Base-by-base conservation (phyloP, 1,140 invertebrate species). In the Ephestia elutella region DNA sequence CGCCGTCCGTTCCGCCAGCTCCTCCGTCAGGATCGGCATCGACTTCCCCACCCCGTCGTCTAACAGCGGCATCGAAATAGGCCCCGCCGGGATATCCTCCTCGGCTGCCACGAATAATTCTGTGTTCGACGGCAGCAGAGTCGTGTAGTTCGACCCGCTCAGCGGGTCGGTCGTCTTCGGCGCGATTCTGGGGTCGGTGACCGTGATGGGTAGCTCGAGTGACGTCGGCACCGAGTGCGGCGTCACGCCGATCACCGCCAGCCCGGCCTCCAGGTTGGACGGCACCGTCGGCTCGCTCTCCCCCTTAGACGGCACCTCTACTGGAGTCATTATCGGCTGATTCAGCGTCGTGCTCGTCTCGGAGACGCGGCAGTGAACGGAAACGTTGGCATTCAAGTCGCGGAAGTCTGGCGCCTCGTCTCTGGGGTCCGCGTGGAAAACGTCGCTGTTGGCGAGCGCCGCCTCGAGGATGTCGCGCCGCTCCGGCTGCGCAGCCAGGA, bases 271-370 rank as follows among this genome's bases (percentile, higher is more conserved):
- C 44, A 86, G 78, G 63, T 76, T 92, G 70, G 73, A 84, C 68
- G 62, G 85, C 74, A 75, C 90, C 0, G 76, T 49, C 10, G 79
- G 80, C 57, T 83, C 80, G 13, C 62, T 70, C 54, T 91, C 90
- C 10, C 90, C 86, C 58, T 89, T 92, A 19, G 90, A 91, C 0
- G 94, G 94, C 5, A 93, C 90, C 76, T 95, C 94, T 10, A 94
- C 78, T 0, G 94, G 93, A 0, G 94, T 94, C 94, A 95, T 95
- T 8, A 95, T 95, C 0, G 94, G 94, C 73, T 94, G 93, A 77
- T 94, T 93, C 10, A 95, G 83, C 0, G 93, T 92, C 0, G 91
- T 90, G 48, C 93, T 95, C 0, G 94, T 95, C 73, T 95, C 94
- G 0, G 92, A 89, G 0, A 94, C 93, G 44, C 90, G 89, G 57